Evolutionary conservation across 1,140 invertebrate species (phyloP), one percentile per base, ranked within the genome.

Genomic region (Augochlora pura): DNA sequence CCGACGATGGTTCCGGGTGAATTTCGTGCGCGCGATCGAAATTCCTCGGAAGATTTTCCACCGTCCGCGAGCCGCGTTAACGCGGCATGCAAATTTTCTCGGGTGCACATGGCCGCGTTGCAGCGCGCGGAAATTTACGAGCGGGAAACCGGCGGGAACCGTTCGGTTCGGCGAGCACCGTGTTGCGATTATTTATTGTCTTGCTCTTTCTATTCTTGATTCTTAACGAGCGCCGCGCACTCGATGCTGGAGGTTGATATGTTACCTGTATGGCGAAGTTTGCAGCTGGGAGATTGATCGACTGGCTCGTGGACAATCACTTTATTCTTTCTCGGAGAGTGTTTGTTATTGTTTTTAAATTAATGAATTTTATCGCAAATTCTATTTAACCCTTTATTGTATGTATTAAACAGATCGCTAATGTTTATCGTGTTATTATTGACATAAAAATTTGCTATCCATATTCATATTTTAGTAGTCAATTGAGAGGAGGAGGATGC

Each of bases 1-100:
- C 23, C n/a, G 23, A 14, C 18, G 7, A 18, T 27, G 32, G 32
- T 4, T 42, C 42, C 42, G 14, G 39, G 65, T n/a, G n/a, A 77
- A 69, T 70, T 70, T 77, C 69, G 21, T 60, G 46, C 32, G 46
- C 32, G 18, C 16, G 42, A 39, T 69, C 25, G 27, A 62, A 75
- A 52, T 70, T 77, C 69, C 39, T 32, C 9, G 25, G 25, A 49
- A 49, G 39, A 60, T 60, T 25, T 68, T 68, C 59, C 38, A 52
- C 18, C 60, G 38, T 9, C 3, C 25, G 54, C 16, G 23, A 25
- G 10, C 6, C 9, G 21, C 16, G 16, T 18, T 21, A 21, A 18
- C 1, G 14, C 9, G 6, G 9, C n/a, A 60, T 49, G 42, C 74
- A 62, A 68, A 76, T 59, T 49, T 32, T 16, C 5, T 18, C 16